These are phyloP conservation scores for Euplagia quadripunctaria DNA, from an alignment of 2,888 invertebrate genomes.

Conservation along the genomic window DNA sequence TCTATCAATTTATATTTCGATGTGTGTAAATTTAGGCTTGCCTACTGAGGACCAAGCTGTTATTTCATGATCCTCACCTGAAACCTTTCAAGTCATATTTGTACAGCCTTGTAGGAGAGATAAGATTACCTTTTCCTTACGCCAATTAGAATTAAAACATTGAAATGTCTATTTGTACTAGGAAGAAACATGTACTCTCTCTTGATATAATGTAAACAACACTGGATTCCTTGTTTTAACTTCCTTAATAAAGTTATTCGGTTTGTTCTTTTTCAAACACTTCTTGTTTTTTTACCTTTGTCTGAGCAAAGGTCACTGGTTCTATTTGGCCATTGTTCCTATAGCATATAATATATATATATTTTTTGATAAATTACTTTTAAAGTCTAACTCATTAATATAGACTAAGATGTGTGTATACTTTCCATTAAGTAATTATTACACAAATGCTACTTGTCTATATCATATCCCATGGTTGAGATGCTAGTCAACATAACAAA, in stretches of 20 bases:
- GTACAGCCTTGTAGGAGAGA: constrained; percentile 57
- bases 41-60: background rate
- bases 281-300: background rate
- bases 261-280: background rate
- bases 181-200: constrained; percentile 27
- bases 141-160: constrained; percentile 29
- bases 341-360: background rate
- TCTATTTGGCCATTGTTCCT: background rate
- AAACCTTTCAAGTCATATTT: constrained; percentile 48
- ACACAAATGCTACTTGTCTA: background rate
- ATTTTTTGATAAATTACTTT: background rate
- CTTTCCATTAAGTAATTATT: background rate
- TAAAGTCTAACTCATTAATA: background rate
- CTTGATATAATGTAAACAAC: background rate
- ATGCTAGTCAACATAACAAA: background rate
- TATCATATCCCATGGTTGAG: no score
- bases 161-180: constrained; percentile 23
- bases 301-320: background rate
- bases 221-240: background rate
- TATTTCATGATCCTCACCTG: constrained; percentile 22
- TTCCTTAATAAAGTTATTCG: background rate
- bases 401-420: background rate
- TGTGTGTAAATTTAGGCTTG: constrained; percentile 23
- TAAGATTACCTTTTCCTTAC: constrained; percentile 51
- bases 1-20: background rate